A percentile compares a stretch with the other conserved stretches of the same genome.
Evolutionary conservation across 2,113 vertebrate genomes (phyloP).

Genomic region (Spizaetus ornatus): DNA sequence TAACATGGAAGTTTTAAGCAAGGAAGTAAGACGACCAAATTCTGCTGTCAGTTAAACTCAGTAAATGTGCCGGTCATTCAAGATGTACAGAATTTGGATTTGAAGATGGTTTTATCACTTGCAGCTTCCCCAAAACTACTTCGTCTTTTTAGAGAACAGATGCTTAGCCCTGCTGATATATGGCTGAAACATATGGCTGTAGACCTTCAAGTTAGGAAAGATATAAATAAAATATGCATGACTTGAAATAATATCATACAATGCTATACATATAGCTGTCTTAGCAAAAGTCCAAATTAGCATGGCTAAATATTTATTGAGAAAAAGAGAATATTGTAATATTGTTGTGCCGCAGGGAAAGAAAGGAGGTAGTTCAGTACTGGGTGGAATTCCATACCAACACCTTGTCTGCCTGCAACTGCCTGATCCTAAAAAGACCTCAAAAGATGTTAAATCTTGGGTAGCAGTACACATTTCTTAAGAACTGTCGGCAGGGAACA

Average conservation of each 20-base stretch:
- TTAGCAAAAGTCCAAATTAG: background rate
- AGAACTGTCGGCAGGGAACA: background rate
- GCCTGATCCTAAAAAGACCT: background rate
- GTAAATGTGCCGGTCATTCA: background rate
- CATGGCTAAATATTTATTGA: background rate
- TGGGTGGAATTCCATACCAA: background rate
- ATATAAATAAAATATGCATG: slow-evolving; percentile 45
- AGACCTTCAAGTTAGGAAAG: slow-evolving; percentile 18
- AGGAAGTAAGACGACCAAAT: background rate
- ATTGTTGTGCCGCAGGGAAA: background rate
- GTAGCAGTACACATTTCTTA: background rate
- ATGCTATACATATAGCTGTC: background rate
- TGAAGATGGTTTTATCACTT: slow-evolving; percentile 32
- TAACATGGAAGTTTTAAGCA: background rate
- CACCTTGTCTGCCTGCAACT: background rate
- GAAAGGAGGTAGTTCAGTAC: background rate
- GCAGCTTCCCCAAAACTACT: slow-evolving; percentile 2
- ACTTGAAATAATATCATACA: slow-evolving; percentile 31
- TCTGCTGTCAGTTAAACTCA: background rate
- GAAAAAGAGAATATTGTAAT: background rate
- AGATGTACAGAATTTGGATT: background rate
- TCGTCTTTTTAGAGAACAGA: slow-evolving; percentile 32
- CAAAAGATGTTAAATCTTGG: background rate
- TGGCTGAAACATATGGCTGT: slow-evolving; percentile 44
- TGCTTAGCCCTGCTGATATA: slow-evolving; percentile 21